These are phyloP conservation scores for Callinectes sapidus DNA, from an alignment of 2,888 invertebrate genomes.

Conservation along the genomic window DNA sequence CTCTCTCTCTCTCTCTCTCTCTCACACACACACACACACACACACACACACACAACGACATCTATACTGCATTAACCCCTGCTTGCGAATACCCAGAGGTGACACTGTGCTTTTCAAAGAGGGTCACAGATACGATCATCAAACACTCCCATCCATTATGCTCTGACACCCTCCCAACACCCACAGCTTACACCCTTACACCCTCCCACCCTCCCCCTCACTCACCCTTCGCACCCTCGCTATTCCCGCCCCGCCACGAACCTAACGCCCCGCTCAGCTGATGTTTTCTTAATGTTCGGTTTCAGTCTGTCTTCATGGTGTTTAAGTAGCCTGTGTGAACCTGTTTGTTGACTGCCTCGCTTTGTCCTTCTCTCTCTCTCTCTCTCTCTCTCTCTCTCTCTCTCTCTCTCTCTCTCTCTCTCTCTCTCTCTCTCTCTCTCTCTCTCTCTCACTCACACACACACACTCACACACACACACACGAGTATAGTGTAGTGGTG, in stretches of 20 bases:
- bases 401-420: neutral
- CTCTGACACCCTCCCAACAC: neutral
- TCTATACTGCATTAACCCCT: neutral
- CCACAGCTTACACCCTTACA: neutral
- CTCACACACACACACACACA: neutral
- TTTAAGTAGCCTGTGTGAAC: constrained; percentile 21
- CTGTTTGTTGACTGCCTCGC: neutral
- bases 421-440: neutral
- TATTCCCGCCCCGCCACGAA: neutral
- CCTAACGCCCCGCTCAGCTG: neutral
- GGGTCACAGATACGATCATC: constrained; percentile 24
- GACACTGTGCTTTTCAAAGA: constrained; percentile 9
- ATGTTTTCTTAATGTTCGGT: constrained; percentile 6
- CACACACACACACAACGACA: neutral
- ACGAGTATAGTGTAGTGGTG: neutral
- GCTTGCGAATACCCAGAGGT: neutral
- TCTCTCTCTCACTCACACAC: too few species aligned
- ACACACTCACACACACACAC: too few species aligned
- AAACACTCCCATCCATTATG: constrained; percentile 33
- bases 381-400: too few species aligned
- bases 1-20: constrained; percentile 37
- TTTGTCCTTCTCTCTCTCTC: neutral
- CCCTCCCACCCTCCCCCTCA: neutral
- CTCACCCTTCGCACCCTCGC: neutral
- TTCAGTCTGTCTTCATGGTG: neutral